A percentile compares a stretch with the other conserved stretches of the same genome.
Evolutionary conservation across 1,140 invertebrate genomes (phyloP).

Genomic region (Lordiphosa clarofinis): DNA sequence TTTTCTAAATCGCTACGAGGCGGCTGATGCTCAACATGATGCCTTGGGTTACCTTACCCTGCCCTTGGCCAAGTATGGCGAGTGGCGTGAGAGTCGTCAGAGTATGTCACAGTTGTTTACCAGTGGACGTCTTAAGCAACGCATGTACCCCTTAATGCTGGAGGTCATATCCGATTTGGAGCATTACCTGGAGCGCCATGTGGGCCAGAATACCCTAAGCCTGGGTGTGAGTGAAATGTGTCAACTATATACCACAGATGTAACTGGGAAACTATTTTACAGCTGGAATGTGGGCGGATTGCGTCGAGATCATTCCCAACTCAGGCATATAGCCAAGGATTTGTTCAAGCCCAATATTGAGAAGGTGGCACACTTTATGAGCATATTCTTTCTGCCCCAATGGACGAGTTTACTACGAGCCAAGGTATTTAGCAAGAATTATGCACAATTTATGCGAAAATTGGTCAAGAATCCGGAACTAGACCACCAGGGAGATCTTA

Average conservation of each 20-base stretch:
- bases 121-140: constrained; percentile 80
- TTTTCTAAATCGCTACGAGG: constrained; percentile 79
- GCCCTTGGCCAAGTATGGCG: constrained; percentile 67
- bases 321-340: constrained; percentile 73
- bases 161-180: constrained; percentile 50
- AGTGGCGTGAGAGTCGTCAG: constrained; percentile 81
- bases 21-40: constrained; percentile 57
- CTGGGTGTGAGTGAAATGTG: constrained; percentile 58
- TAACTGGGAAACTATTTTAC: constrained; percentile 82
- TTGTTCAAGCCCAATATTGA: constrained; percentile 75
- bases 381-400: constrained; percentile 79
- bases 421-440: constrained; percentile 58
- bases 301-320: constrained; percentile 78
- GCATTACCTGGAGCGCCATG: constrained; percentile 22
- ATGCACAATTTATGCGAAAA: constrained; percentile 62
- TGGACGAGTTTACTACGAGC: constrained; percentile 37
- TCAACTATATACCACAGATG: constrained; percentile 81
- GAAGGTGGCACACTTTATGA: constrained; percentile 70
- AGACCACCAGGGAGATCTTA: constrained; percentile 72
- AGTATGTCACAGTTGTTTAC: constrained; percentile 82
- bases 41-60: constrained; percentile 57
- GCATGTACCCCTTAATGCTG: constrained; percentile 80
- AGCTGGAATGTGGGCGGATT: constrained; percentile 82
- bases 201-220: constrained; percentile 15
- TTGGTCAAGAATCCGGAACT: constrained; percentile 19